Evolutionary conservation across 2,113 vertebrate genomes (phyloP), one percentile per base, ranked within the genome.

Genomic region (Carollia perspicillata): DNA sequence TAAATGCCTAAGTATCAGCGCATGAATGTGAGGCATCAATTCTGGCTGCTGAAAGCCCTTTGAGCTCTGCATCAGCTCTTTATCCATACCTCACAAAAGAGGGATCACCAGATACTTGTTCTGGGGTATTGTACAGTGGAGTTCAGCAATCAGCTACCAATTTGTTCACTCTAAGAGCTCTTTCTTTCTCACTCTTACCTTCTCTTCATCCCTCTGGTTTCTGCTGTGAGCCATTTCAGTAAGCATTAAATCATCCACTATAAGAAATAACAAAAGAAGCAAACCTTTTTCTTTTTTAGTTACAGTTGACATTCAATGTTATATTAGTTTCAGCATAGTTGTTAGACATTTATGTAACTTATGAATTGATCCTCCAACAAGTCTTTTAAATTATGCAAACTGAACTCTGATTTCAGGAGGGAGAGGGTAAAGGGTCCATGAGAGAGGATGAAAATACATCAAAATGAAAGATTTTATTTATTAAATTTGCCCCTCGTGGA

Each of bases 401-500:
- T 75, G 83, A 91, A 90, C 44, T 80, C 53, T 65, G 28, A 26
- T 85, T 51, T 14, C 10, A 28, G 47, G 58, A 18, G 33, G 8
- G 1, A 35, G 28, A 26, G 42, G 16, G 53, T 72, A 71, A 84
- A 26, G 20, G 28, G 17, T 89, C 71, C 14, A 22, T 89, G 17
- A 28, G 37, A 71, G 5, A 28, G 3, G 33, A 79, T 83, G 20
- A 87, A 96, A 74, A 11, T 78, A 95, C 10, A 77, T 60, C 5
- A 11, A 87, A 86, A 92, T 37, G 26, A 80, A 91, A 79, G 23
- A 42, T 71, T 89, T 94, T 85, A 33, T 22, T 72, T 93, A 93
- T 95, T 13, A 53, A 95, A 51, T 74, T 84, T 96, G 35, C 49
- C n/a, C 87, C 37, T 88, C 71, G 58, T 65, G 58, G 93, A 72